These are phyloP conservation scores for Barbus barbus DNA, from an alignment of 2,113 vertebrate genomes.

Conservation along the genomic window DNA sequence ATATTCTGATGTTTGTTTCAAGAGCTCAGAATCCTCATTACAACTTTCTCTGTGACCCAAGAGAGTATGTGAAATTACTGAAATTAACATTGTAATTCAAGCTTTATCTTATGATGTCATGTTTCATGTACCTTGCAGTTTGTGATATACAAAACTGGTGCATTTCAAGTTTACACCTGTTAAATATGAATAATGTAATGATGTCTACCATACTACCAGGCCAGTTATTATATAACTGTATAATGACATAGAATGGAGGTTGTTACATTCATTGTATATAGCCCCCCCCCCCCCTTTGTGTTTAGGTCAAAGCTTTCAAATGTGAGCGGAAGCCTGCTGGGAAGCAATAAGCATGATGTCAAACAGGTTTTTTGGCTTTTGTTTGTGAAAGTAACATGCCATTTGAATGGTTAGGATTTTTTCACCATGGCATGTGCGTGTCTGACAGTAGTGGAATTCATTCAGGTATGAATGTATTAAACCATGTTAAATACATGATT, in stretches of 20 bases:
- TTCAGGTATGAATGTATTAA: not conserved
- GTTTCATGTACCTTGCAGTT: not conserved
- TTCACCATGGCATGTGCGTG: not conserved
- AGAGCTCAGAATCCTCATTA: not conserved
- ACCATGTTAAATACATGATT: not conserved
- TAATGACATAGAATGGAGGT: not conserved
- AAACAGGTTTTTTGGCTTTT: slow-evolving; percentile 8
- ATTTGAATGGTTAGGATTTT: slow-evolving; percentile 36
- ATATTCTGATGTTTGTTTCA: not conserved
- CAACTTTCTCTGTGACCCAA: not conserved
- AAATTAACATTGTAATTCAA: slow-evolving; percentile 1
- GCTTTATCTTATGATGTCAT: not conserved
- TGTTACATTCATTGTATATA: not conserved
- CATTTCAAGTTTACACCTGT: not conserved
- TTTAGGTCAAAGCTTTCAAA: not conserved
- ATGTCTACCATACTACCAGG: not conserved
- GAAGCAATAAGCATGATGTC: slow-evolving; percentile 18
- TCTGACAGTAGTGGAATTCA: not conserved
- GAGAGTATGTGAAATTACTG: not conserved
- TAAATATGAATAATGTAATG: not conserved
- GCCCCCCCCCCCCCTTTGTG: too few species aligned
- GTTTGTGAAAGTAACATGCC: not conserved
- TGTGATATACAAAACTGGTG: not conserved
- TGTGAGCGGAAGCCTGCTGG: not conserved
- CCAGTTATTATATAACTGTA: not conserved